A percentile compares a stretch with the other conserved stretches of the same genome.
These are phyloP conservation scores for Pluvialis apricaria DNA, from an alignment of 2,113 vertebrate genomes.

Conservation along the genomic window DNA sequence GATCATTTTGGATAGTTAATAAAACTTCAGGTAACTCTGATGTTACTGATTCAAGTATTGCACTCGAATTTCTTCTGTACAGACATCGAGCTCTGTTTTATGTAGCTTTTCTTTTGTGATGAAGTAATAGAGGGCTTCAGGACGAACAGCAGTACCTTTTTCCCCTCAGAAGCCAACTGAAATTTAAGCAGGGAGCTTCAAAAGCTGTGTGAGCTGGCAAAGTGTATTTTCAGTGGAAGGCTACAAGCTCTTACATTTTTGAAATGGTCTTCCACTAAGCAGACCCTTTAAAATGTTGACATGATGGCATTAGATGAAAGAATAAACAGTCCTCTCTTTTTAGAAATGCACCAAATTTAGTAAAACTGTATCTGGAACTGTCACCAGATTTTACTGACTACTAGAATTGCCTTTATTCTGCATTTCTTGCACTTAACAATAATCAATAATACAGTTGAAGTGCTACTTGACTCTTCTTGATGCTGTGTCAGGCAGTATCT, in stretches of 20 bases:
- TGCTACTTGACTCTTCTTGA: background rate
- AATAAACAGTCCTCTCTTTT: background rate
- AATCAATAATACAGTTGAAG: background rate
- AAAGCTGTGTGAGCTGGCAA: background rate
- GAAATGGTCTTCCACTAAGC: background rate
- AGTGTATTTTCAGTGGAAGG: background rate
- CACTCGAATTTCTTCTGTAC: background rate
- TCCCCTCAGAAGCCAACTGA: background rate
- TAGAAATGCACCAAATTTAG: background rate
- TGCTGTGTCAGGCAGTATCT: background rate
- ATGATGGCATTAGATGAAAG: background rate
- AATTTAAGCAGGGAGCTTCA: background rate
- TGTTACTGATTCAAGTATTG: background rate
- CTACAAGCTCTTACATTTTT: background rate
- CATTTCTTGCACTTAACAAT: background rate
- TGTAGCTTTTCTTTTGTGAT: background rate
- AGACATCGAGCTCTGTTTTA: background rate
- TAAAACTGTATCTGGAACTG: background rate
- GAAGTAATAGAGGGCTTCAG: background rate
- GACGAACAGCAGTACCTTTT: background rate
- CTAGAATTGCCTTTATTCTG: background rate
- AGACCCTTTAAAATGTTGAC: background rate
- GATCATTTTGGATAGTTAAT: background rate
- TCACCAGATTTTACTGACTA: background rate
- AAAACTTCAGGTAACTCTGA: background rate